Conservation (phyloP, 2,888 invertebrate species). For the Onchidella celtica region DNA sequence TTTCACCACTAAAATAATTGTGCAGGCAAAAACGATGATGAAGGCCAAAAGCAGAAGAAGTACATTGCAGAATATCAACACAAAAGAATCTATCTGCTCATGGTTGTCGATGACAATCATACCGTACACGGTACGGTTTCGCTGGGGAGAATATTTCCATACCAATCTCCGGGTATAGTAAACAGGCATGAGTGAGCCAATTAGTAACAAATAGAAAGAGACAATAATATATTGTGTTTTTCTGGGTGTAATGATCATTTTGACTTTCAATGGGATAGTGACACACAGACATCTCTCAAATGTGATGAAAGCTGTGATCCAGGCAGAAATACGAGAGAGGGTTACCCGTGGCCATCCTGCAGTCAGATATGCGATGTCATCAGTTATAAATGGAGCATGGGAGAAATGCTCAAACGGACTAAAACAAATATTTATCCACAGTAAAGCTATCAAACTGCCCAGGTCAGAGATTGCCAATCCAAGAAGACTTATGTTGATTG, state of each 20-base stretch:
- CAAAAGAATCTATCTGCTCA: too few species aligned
- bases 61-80: too few species aligned
- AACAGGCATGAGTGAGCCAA: not conserved
- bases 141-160: not conserved
- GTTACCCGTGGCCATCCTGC: not conserved
- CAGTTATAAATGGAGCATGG: not conserved
- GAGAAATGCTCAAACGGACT: not conserved
- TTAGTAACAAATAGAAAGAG: too few species aligned
- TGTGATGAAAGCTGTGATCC: not conserved
- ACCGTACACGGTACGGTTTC: not conserved
- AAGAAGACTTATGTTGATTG: not conserved
- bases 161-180: not conserved
- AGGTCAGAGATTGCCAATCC: not conserved
- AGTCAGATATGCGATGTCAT: not conserved
- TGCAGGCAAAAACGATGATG: not conserved
- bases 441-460: not conserved
- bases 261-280: not conserved
- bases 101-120: not conserved
- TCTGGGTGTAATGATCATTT: not conserved
- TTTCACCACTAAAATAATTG: not conserved
- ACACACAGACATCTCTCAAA: slow-evolving; percentile 2
- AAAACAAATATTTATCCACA: not conserved
- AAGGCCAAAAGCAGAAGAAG: not conserved
- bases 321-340: not conserved
- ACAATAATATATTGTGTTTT: too few species aligned